A percentile compares a stretch with the other conserved stretches of the same genome.
Evolutionary conservation across 2,113 vertebrate species (phyloP).

Genomic region (Craseonycteris thonglongyai): DNA sequence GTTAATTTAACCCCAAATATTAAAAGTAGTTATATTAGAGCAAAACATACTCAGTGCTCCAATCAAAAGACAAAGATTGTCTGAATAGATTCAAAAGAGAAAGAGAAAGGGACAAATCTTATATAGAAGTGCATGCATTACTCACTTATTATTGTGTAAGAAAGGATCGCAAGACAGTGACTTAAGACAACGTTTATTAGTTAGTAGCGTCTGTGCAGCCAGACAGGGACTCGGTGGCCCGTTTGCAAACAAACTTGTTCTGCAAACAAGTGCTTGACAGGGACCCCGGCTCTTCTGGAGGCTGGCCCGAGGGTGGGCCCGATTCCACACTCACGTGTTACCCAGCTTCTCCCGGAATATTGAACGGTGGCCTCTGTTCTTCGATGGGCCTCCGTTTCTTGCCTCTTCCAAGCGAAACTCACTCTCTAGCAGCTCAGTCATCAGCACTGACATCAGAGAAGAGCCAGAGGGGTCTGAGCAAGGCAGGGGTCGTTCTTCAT

Average conservation of each 20-base stretch:
- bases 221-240: too few relatives aligned
- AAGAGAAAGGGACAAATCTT: background rate
- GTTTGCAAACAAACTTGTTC: too few relatives aligned
- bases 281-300: background rate
- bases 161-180: background rate
- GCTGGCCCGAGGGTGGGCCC: background rate
- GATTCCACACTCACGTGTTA: background rate
- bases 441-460: background rate
- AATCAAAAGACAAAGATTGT: background rate
- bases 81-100: background rate
- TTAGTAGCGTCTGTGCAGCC: background rate
- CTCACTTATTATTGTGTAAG: background rate
- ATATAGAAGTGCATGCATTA: background rate
- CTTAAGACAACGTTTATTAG: background rate
- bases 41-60: background rate
- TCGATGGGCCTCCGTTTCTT: too few relatives aligned
- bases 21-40: background rate
- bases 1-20: background rate
- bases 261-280: fast-evolving
- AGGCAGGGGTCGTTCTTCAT: background rate
- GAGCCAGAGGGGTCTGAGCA: background rate
- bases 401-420: background rate
- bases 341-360: background rate
- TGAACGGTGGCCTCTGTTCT: background rate
- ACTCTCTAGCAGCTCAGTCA: background rate